Evolutionary conservation across 1,140 invertebrate genomes (phyloP).

Genomic region (Cepaea nemoralis): DNA sequence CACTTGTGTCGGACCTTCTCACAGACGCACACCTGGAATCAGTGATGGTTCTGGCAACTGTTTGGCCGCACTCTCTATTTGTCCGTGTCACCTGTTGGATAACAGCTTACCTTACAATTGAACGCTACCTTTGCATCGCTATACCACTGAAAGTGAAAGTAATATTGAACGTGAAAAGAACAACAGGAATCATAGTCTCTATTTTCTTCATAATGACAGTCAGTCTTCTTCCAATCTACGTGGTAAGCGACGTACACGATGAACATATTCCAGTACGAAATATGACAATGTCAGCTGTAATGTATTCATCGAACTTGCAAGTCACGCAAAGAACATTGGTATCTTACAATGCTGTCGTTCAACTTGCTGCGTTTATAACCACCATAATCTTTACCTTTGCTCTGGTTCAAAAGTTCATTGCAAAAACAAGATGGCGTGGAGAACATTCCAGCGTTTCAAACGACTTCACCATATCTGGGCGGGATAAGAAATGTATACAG

Average conservation of each 20-base stretch:
- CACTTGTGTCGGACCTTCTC: neutral
- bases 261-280: neutral
- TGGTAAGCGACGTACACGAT: neutral
- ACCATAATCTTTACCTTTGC: neutral
- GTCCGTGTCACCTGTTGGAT: neutral
- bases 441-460: neutral
- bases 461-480: neutral
- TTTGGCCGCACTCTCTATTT: conserved; percentile 21
- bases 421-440: neutral
- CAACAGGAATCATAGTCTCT: neutral
- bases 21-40: neutral
- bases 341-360: neutral
- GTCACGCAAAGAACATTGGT: neutral
- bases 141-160: conserved; percentile 15
- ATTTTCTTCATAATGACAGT: neutral
- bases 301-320: neutral
- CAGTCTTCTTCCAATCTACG: neutral
- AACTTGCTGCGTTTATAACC: neutral
- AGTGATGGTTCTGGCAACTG: neutral
- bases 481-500: neutral
- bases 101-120: conserved; percentile 17
- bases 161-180: neutral
- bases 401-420: neutral
- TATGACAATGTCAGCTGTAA: neutral
- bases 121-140: conserved; percentile 19